Conservation (phyloP, 2,797 vertebrate genomes). For the Ciconia nigra region DNA sequence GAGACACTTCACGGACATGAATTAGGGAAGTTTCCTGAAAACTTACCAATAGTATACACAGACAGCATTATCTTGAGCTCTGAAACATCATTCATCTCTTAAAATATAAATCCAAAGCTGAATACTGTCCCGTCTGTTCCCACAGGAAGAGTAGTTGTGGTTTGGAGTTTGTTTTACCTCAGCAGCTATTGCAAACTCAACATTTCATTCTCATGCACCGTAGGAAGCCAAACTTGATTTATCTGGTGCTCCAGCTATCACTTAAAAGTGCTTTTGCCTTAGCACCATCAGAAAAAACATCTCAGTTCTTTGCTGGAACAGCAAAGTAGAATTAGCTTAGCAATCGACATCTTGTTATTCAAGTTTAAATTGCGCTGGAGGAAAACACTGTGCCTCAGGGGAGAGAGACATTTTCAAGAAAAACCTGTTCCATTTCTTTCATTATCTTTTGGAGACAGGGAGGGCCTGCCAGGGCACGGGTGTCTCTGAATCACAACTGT, state of each 20-base stretch:
- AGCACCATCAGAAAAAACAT: not conserved
- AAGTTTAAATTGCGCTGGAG: not conserved
- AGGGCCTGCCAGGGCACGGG: not conserved
- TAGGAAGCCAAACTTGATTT: not conserved
- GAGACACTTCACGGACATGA: not conserved
- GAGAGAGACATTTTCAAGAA: not conserved
- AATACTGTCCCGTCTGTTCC: not conserved
- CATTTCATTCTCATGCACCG: not conserved
- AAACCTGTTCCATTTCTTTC: not conserved
- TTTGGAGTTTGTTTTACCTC: not conserved
- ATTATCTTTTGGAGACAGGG: not conserved
- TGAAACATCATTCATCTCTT: not conserved
- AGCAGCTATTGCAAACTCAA: conserved; percentile 32
- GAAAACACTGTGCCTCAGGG: not conserved
- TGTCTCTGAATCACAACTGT: not conserved
- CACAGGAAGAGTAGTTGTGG: not conserved
- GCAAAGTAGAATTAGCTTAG: not conserved
- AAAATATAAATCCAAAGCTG: not conserved
- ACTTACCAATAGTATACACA: not conserved
- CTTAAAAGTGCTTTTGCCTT: not conserved
- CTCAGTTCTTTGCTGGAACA: not conserved
- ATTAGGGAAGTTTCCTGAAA: not conserved
- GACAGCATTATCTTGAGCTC: not conserved
- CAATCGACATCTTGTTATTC: not conserved
- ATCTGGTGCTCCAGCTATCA: not conserved